Percentiles rank a stretch among this genome's conserved stretches.
These are phyloP conservation scores for Holacanthella duospinosa DNA, from an alignment of 2,888 invertebrate genomes.

Conservation along the genomic window DNA sequence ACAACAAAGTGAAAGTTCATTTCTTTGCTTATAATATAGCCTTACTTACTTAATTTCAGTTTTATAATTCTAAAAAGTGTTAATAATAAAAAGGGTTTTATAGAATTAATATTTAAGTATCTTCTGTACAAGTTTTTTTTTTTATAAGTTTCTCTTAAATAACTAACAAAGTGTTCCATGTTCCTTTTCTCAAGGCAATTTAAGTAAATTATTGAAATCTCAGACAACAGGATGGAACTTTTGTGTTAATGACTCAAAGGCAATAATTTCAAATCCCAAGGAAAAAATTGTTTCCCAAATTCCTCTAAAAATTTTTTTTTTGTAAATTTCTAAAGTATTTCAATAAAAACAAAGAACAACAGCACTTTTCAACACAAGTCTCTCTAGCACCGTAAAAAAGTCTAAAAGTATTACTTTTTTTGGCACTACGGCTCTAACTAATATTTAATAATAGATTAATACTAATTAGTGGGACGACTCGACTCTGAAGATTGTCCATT, in stretches of 20 bases:
- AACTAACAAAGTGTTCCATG: background rate
- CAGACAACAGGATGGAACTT: constrained; percentile 5
- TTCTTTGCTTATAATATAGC: background rate
- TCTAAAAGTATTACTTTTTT: background rate
- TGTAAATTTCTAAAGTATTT: background rate
- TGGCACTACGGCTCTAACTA: background rate
- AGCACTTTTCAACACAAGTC: no score
- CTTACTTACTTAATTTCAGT: background rate
- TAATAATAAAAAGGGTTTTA: background rate
- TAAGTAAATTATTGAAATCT: background rate
- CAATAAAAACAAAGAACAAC: background rate
- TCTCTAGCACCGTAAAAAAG: background rate
- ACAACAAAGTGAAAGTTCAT: background rate
- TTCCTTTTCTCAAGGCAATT: background rate
- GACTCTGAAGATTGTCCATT: background rate
- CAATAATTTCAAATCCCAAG: background rate
- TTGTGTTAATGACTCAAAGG: constrained; percentile 4
- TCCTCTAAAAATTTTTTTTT: background rate
- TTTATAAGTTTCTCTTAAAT: background rate
- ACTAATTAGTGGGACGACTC: background rate
- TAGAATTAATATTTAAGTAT: background rate
- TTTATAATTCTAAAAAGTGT: background rate
- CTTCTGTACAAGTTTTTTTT: background rate
- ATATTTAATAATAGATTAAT: background rate
- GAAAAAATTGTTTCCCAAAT: constrained; percentile 2